phyloP scores from a whole-genome alignment of 2,797 vertebrate genomes.

The Amazonetta brasiliensis region DNA sequence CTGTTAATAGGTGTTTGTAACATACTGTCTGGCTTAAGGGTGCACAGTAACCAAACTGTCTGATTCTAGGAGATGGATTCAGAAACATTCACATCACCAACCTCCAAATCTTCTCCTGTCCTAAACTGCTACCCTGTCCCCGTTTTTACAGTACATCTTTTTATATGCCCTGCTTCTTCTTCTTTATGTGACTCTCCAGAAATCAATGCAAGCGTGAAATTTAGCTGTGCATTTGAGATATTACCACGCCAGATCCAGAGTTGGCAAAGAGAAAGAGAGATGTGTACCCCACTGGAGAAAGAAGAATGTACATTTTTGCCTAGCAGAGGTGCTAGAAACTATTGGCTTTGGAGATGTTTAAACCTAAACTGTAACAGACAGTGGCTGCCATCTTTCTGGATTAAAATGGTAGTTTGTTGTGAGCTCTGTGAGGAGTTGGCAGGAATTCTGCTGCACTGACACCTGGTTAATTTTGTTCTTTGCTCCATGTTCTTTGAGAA shows the following conservation, averaged over 20 bases:
- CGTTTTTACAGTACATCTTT: not conserved
- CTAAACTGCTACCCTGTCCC: not conserved
- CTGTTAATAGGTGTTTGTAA: not conserved
- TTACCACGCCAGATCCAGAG: not conserved
- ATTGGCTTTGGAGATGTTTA: not conserved
- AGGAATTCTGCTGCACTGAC: not conserved
- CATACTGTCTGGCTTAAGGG: not conserved
- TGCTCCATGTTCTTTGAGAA: not conserved
- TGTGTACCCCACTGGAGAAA: not conserved
- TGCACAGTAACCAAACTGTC: not conserved
- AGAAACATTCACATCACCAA: not conserved
- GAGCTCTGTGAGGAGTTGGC: not conserved
- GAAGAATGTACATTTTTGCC: not conserved
- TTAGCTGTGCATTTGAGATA: not conserved
- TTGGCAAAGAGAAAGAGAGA: not conserved
- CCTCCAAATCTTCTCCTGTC: not conserved
- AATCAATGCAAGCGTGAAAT: not conserved
- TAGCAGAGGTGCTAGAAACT: not conserved
- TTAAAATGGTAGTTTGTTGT: not conserved
- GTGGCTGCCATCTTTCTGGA: not conserved
- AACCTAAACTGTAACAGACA: not conserved
- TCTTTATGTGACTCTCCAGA: not conserved
- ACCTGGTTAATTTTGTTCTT: not conserved
- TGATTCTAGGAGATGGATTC: not conserved
- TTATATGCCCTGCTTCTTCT: not conserved